These are phyloP conservation scores for Engystomops pustulosus DNA, from an alignment of 2,113 vertebrate species.

Conservation along the genomic window DNA sequence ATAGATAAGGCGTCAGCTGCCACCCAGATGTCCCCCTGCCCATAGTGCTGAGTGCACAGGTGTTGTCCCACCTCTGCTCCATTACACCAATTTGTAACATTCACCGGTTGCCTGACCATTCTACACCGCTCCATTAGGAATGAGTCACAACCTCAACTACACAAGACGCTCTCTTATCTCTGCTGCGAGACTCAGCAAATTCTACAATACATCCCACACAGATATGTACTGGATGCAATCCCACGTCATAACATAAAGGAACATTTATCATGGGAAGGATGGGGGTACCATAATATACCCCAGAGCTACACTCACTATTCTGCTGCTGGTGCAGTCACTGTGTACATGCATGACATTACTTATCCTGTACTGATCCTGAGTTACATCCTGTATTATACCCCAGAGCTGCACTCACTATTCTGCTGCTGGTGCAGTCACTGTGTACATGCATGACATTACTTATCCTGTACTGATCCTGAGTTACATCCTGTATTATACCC, in stretches of 20 bases:
- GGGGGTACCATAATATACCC: background rate
- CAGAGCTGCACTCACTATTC: no score
- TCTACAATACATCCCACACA: background rate
- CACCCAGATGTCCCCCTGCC: slow-evolving; percentile 23
- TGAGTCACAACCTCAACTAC: slow-evolving; percentile 10
- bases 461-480: no score
- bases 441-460: no score
- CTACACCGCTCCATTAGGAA: slow-evolving; percentile 37
- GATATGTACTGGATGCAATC: background rate
- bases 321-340: no score
- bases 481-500: no score
- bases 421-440: no score
- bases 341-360: no score
- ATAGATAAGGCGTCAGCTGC: background rate
- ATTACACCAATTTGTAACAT: background rate
- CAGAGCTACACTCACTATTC: no score
- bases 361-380: no score
- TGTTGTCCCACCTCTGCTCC: background rate
- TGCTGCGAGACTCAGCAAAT: slow-evolving; percentile 26
- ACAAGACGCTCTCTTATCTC: background rate
- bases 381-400: no score
- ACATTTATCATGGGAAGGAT: background rate
- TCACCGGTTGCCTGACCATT: background rate
- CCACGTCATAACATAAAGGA: background rate
- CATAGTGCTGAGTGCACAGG: slow-evolving; percentile 15